Conservation (phyloP, 2,113 vertebrate genomes). For the Bombycilla garrulus region DNA sequence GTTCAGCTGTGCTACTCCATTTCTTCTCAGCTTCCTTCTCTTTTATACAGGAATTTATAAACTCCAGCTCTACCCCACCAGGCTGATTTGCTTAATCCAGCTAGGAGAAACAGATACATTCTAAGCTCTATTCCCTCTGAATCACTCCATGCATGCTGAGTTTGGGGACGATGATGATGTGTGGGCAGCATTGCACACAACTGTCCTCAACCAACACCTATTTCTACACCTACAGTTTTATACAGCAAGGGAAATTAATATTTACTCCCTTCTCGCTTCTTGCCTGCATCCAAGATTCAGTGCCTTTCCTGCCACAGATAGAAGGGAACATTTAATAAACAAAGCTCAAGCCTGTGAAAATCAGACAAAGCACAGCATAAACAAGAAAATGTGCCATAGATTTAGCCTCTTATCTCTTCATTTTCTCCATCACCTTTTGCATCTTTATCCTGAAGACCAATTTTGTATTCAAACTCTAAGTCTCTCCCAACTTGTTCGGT, state of each 20-base stretch:
- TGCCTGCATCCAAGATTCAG: neutral
- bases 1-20: neutral
- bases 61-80: neutral
- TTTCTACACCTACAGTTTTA: neutral
- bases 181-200: neutral
- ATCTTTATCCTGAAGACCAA: neutral
- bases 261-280: neutral
- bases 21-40: neutral
- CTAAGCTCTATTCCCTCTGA: neutral
- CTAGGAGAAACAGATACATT: neutral
- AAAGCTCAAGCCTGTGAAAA: neutral
- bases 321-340: neutral
- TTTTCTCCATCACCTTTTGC: neutral
- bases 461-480: neutral
- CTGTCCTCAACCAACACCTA: neutral
- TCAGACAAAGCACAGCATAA: neutral
- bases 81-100: neutral
- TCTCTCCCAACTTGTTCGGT: neutral
- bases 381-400: neutral
- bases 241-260: neutral
- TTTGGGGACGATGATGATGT: neutral
- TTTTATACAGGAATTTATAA: rapidly evolving
- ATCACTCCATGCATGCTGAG: neutral
- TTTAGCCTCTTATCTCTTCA: neutral
- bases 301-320: neutral